Percentiles rank a stretch among this genome's conserved stretches.
phyloP scores from a whole-genome alignment of 2,113 vertebrate species.

The Eretmochelys imbricata region DNA sequence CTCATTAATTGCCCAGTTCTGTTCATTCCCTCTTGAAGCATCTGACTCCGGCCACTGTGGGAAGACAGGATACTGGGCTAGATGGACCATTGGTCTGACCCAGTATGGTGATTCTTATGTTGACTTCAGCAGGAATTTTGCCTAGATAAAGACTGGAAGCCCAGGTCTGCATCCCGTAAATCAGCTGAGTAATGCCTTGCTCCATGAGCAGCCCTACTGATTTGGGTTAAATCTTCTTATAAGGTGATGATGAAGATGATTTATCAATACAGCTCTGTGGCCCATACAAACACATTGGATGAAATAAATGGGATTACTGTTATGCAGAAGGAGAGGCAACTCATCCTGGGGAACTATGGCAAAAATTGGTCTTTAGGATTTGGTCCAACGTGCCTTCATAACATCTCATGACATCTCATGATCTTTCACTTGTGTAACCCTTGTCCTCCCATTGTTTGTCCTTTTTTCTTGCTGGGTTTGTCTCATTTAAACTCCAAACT shows the following conservation, averaged over 20 bases:
- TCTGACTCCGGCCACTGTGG: background rate
- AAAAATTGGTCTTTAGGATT: conserved; percentile 67
- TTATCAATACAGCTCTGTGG: background rate
- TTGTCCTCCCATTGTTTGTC: conserved; percentile 72
- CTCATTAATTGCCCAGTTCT: too few relatives aligned
- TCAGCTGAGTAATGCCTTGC: background rate
- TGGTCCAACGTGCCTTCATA: conserved; percentile 66
- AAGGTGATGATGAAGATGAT: background rate
- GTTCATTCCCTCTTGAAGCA: too few relatives aligned
- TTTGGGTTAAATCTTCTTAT: background rate
- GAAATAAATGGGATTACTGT: conserved; percentile 40
- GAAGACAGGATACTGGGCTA: background rate
- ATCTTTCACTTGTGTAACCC: conserved; percentile 63
- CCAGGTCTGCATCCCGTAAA: background rate
- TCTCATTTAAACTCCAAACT: background rate
- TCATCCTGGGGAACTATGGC: conserved; percentile 62
- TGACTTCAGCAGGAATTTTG: background rate
- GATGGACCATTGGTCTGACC: background rate
- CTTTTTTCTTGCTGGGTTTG: conserved; percentile 66
- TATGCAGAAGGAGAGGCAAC: conserved; percentile 54
- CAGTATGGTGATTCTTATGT: background rate
- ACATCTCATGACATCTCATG: conserved; percentile 65
- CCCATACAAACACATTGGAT: conserved; percentile 34
- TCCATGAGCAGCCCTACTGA: background rate
- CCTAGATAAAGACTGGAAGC: background rate